Percentiles rank a stretch among this genome's conserved stretches.
Conservation (phyloP, 2,113 vertebrate species). For the Cyphotilapia sp. region DNA sequence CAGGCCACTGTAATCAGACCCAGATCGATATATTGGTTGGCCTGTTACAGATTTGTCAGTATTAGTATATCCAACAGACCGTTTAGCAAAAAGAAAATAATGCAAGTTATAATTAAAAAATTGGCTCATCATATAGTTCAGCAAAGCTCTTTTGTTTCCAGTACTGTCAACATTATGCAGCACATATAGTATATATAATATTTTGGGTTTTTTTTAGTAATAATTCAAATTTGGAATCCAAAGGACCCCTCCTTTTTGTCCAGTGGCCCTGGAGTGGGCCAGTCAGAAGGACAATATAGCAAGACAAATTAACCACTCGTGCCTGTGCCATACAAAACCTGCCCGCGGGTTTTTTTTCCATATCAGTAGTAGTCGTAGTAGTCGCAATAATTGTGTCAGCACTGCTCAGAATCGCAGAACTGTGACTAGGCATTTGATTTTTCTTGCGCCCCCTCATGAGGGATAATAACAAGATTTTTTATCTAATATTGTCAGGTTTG, state of each 20-base stretch:
- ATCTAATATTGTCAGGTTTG: neutral
- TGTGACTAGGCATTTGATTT: neutral
- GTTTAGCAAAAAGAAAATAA: neutral
- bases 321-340: accelerated
- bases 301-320: neutral
- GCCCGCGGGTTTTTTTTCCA: neutral
- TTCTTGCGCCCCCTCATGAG: neutral
- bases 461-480: neutral
- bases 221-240: neutral
- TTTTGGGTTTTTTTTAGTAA: accelerated
- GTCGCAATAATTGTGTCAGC: neutral
- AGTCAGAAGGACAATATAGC: neutral
- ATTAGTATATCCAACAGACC: neutral
- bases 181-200: neutral
- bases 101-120: neutral
- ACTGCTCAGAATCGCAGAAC: neutral
- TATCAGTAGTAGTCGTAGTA: accelerated
- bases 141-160: neutral
- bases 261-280: neutral
- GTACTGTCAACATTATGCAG: neutral
- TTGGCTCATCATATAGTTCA: neutral
- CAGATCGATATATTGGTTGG: neutral
- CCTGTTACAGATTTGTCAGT: neutral
- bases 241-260: neutral
- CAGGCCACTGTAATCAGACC: neutral